phyloP scores from a whole-genome alignment of 2,888 invertebrate species.

The Sipha maydis region DNA sequence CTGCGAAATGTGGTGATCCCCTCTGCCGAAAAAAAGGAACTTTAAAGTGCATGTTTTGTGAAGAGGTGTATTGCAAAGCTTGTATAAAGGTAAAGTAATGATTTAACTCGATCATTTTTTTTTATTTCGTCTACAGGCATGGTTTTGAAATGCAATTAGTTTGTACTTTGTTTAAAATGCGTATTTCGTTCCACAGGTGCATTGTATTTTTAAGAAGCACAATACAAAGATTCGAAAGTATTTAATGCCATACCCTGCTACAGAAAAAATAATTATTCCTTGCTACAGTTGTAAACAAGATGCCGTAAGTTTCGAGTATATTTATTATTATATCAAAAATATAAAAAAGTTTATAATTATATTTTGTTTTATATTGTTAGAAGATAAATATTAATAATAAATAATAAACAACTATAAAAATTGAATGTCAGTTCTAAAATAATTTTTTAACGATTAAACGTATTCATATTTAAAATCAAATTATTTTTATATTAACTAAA shows the following conservation, averaged over 20 bases:
- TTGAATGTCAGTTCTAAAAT: too few species aligned
- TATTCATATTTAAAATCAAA: too few species aligned
- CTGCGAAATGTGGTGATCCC: background rate
- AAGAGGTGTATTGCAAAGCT: background rate
- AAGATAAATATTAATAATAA: too few species aligned
- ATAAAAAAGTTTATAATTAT: too few species aligned
- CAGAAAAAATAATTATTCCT: background rate
- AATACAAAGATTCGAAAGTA: background rate
- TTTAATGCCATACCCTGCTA: background rate
- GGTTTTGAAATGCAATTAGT: background rate
- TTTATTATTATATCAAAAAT: background rate
- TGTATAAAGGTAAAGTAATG: background rate
- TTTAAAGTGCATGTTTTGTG: background rate
- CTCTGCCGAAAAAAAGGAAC: background rate
- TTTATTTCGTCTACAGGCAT: background rate
- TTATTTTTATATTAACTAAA: too few species aligned
- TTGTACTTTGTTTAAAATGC: background rate
- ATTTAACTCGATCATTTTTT: background rate
- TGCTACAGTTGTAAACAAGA: background rate
- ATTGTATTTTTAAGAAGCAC: background rate
- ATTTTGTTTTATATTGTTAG: too few species aligned
- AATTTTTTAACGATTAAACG: too few species aligned
- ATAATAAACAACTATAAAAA: too few species aligned
- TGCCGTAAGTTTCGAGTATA: background rate
- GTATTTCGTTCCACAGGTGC: background rate